Evolutionary conservation across 2,113 vertebrate genomes (phyloP), one percentile per base, ranked within the genome.

Genomic region (Ictalurus furcatus): DNA sequence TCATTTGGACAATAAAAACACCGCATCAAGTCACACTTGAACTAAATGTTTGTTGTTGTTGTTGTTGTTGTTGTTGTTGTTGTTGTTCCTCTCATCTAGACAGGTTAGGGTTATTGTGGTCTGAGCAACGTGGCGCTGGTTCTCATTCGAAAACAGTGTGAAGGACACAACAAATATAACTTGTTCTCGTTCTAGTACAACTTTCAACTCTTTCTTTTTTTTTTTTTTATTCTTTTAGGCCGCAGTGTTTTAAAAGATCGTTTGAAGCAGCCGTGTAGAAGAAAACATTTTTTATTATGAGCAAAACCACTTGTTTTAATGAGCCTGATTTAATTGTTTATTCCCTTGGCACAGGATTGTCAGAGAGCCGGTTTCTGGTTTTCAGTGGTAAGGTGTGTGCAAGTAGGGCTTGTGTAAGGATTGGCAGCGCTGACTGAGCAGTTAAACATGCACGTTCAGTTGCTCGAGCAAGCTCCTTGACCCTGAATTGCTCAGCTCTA

Each of bases 21-120:
- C 79, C 52, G 59, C 79, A 58, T 82, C 54, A 37, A 58, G 3
- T 30, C 44, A 14, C 13, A 12, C 48, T 83, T 21, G 13, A 82
- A 54, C 13, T 14, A 48, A 76, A 78, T 1, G 40, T 54, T 78
- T 78, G 5, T 56, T 14, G 14, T 54, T 54, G 54, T 54, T 48
- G 44, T 48, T 48, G 44, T 48, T 48, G 44, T 48, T 80, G 28
- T 19, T 80, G 37, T 40, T 48, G 44, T 48, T 48, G 44, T 48
- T 48, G 44, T 48, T 80, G 28, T 19, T 80, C 25, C 28, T 56
- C 48, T 80, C 28, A 30, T 78, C 34, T 52, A 88, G 58, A 13
- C 59, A n/a, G 25, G 37, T 73, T 84, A 65, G 30, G 73, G n/a
- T 56, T 63, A 37, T 82, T 83, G 85, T 87, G 89, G 58, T 71